Evolutionary conservation across 2,888 invertebrate genomes (phyloP), one percentile per base, ranked within the genome.

Genomic region (Allygus modestus): DNA sequence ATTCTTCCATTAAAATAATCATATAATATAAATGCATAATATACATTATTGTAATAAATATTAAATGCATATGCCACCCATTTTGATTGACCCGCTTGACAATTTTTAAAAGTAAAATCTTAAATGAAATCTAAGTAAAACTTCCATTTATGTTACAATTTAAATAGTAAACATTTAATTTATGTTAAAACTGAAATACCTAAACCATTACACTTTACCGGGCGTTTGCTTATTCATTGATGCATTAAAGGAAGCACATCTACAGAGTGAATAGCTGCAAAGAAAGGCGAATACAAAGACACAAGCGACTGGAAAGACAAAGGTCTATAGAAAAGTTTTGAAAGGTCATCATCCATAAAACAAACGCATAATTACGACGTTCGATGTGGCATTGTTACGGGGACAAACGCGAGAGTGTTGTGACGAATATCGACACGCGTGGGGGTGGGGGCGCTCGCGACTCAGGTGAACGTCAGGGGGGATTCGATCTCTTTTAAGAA

Each of bases 321-420:
- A 37, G 71, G 71, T 71, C 71, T 71, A 71, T 71, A 23, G 71
- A 65, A 41, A 41, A 71, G 71, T 71, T 71, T n/a, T 71, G 71
- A 71, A 71, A 71, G 71, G 71, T 71, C 71, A 17, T 71, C 71
- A 71, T 71, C 71, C 71, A 71, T 71, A 71, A 71, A 71, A 71
- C 41, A 71, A 71, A 41, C 71, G 71, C 11, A 37, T 71, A 71
- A 71, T 71, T 71, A 41, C 41, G 71, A 41, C 33, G 71, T 71
- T 71, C 71, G 41, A 71, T 71, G 20, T 41, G 23, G 71, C 71
- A 41, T 71, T 71, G 71, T 71, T 71, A 71, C 71, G 31, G 31
- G 17, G 69, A 69, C 69, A 17, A 54, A 28, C 23, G 31, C 20
- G 71, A 0, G 37, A 41, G 37, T 71, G 71, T 71, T 71, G 71